Evolutionary conservation across 2,888 invertebrate genomes (phyloP).

Genomic region (Azorinus chamasolen): DNA sequence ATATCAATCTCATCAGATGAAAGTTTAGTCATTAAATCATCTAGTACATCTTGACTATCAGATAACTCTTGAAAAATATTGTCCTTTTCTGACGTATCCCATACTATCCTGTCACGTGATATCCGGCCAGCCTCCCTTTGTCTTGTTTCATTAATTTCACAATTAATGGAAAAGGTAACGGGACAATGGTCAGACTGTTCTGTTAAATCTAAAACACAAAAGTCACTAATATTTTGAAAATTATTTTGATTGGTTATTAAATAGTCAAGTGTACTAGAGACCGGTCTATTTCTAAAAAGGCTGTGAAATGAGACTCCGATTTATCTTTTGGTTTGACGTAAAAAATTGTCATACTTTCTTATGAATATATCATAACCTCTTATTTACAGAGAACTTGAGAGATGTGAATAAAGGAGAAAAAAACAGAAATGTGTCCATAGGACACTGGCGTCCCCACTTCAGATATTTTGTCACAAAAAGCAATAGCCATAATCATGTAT

Average conservation of each 20-base stretch:
- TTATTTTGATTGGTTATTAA: neutral
- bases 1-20: slow-evolving; percentile 1
- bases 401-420: neutral
- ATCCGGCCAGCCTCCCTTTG: neutral
- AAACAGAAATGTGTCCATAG: too few species aligned
- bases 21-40: slow-evolving; percentile 3
- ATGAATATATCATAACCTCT: too few species aligned
- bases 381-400: slow-evolving; percentile 2
- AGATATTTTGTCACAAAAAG: too few species aligned
- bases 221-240: neutral
- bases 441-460: too few species aligned
- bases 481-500: too few species aligned
- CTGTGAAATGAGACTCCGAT: neutral
- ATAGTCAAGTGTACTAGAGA: slow-evolving; percentile 31
- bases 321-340: too few species aligned
- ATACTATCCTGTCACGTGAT: neutral
- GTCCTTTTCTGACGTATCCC: neutral
- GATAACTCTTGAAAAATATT: neutral
- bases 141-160: neutral
- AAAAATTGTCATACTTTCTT: too few species aligned
- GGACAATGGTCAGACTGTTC: slow-evolving; percentile 26
- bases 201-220: slow-evolving; percentile 12
- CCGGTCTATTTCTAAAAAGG: slow-evolving; percentile 16
- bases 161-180: neutral
- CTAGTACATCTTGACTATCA: neutral